phyloP scores from a whole-genome alignment of 2,888 invertebrate species.

The Auanema freiburgensis region DNA sequence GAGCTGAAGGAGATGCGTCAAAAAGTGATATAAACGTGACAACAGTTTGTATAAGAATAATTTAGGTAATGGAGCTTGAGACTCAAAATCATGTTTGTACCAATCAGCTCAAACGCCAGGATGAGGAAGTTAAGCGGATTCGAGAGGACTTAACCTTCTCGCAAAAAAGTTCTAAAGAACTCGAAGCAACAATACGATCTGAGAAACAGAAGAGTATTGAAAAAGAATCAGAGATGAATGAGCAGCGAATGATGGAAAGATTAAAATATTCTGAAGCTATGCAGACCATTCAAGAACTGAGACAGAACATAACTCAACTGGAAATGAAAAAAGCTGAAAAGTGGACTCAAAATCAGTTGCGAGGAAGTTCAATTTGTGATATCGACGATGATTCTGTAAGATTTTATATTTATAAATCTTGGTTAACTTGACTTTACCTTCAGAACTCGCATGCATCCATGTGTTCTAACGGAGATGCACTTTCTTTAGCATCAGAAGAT shows the following conservation, averaged over 20 bases:
- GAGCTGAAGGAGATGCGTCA: slow-evolving; percentile 91
- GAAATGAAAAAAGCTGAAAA: slow-evolving; percentile 75
- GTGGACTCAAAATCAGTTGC: slow-evolving; percentile 57
- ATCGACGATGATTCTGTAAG: slow-evolving; percentile 57
- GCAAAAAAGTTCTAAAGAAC: no score
- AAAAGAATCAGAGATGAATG: slow-evolving; percentile 71
- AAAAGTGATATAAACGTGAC: slow-evolving; percentile 92
- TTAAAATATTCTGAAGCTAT: slow-evolving; percentile 92
- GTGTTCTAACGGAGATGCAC: slow-evolving; percentile 53
- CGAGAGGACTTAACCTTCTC: slow-evolving; percentile 78
- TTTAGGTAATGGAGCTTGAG: slow-evolving; percentile 89
- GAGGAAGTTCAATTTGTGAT: slow-evolving; percentile 56
- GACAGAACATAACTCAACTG: slow-evolving; percentile 87
- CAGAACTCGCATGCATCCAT: slow-evolving; percentile 56
- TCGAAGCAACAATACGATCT: slow-evolving; percentile 83
- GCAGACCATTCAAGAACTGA: slow-evolving; percentile 87
- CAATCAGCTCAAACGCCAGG: slow-evolving; percentile 76
- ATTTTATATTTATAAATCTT: neutral
- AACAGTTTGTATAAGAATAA: slow-evolving; percentile 69
- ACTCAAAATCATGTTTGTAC: slow-evolving; percentile 74
- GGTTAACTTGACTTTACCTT: slow-evolving; percentile 14
- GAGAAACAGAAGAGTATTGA: slow-evolving; percentile 80
- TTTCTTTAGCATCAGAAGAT: slow-evolving; percentile 58
- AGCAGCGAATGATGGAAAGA: slow-evolving; percentile 65
- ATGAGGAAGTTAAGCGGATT: slow-evolving; percentile 85